Base-by-base conservation (phyloP, 2,797 vertebrate genomes). In the Chromobotia macracanthus region DNA sequence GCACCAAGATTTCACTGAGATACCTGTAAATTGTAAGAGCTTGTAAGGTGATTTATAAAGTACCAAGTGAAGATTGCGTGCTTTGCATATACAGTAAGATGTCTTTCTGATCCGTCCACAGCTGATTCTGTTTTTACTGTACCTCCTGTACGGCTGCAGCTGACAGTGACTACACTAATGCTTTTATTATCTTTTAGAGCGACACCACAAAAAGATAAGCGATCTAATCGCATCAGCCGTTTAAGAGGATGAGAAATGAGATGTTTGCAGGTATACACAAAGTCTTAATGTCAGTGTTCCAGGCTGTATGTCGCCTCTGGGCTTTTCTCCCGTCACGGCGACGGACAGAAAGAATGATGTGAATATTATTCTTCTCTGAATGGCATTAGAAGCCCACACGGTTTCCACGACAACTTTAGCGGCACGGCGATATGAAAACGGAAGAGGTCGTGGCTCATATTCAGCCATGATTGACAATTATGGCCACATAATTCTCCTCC, bases 391-490 rank as follows among this genome's bases (percentile, higher is more conserved):
- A 80, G 91, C 92, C 74, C 65, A 91, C 92, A 92, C 92, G 92
- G 93, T 91, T 93, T 93, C 91, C 83, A 89, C 80, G 88, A 93
- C 91, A 92, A 92, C 95, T 95, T 93, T 90, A 89, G 92, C 73
- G 93, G 91, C 86, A 92, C 94, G 91, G 93, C 89, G 92, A 94
- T 94, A 95, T 94, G 92, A 95, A 94, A 94, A 93, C 90, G 91
- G 91, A 92, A 90, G 90, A 92, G 65, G 90, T 92, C 91, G 89
- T 89, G 86, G 87, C 93, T 94, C 92, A 91, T 92, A 91, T 94
- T 92, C 88, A 90, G 90, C 92, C 89, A 92, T 95, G 95, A 96
- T 95, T 94, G 94, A 95, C 95, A 95, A 94, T 96, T 95, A 97
- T 89, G 91, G 94, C 93, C 91, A 92, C 93, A 94, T 95, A 95